Base-by-base conservation (phyloP, 1,140 invertebrate genomes). In the Potamilus streckersoni region DNA sequence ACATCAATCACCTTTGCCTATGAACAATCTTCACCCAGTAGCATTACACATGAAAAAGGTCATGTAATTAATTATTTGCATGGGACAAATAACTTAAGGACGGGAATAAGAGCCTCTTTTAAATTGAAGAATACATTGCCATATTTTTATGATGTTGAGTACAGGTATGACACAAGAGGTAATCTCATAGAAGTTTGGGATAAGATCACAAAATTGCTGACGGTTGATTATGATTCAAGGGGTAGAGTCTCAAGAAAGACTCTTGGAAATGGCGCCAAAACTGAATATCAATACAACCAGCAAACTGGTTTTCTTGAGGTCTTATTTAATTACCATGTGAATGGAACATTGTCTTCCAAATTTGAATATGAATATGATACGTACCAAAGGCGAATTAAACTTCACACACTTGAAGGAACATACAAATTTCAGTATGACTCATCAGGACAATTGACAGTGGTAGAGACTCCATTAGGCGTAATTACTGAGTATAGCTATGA, bases 401-500 rank as follows among this genome's bases (percentile, higher is more conserved):
- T 73, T 14, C 56, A 64, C 15, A 57, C 71, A 13, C 31, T 20
- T 65, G 71, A 65, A 6, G 71, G 71, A 65, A 56, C 16, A 2
- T 73, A 63, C 61, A 73, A 73, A 17, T 73, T 65, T 27, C 62
- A 62, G 12, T 73, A 73, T 27, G 71, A 73, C 38, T 55, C 56
- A 1, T 38, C 71, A 20, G 71, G 71, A 15, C 71, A 73, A 66
- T 49, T 73, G n/a, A 58, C 49, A 2, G 1, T 61, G 58, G 58
- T 73, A 61, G 65, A 27, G 17, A 56, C 64, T 65, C 71, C 71
- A 57, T 27, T 23, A 17, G 62, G 62, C 6, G 31, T 57, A 23
- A n/a, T 73, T 14, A 73, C 71, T 14, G 23, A 66, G 58, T 73
- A 73, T 59, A n/a, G 4, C n/a, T 73, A 73, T 23, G 71, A 73